Conservation (phyloP, 92 coral and sea anemone species). For the Epizoanthus scotinus region DNA sequence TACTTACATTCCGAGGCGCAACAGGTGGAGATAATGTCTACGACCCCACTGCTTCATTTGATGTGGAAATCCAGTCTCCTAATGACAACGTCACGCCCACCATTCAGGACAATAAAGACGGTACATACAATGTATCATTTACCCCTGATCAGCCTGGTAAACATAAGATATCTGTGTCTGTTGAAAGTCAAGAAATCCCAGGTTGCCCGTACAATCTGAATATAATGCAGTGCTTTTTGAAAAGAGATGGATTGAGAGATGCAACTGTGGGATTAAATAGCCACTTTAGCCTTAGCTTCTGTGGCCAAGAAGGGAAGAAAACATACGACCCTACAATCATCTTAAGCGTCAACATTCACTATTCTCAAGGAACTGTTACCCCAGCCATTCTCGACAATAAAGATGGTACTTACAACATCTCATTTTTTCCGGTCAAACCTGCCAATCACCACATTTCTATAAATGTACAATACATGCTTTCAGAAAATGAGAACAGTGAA, state of each 20-base stretch:
- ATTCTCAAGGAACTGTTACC: neutral
- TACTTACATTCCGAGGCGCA: neutral
- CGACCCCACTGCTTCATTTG: neutral
- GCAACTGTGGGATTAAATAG: neutral
- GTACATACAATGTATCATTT: neutral
- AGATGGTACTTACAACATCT: conserved; percentile 28
- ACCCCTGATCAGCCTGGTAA: neutral
- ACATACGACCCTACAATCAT: neutral
- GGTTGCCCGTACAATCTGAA: conserved; percentile 7
- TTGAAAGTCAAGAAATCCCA: neutral
- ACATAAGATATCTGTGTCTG: neutral
- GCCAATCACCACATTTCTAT: conserved; percentile 23
- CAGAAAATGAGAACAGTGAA: neutral
- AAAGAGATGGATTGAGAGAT: neutral
- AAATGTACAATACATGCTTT: neutral
- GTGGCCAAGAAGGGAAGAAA: neutral
- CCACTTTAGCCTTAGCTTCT: neutral
- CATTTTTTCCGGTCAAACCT: conserved; percentile 11
- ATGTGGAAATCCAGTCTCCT: neutral
- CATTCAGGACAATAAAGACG: neutral
- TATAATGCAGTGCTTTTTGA: neutral
- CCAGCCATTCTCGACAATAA: conserved; percentile 7
- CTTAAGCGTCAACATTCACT: neutral
- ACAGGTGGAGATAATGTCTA: neutral
- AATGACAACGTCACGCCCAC: neutral